phyloP scores from a whole-genome alignment of 2,113 vertebrate genomes.

The Saccopteryx bilineata region DNA sequence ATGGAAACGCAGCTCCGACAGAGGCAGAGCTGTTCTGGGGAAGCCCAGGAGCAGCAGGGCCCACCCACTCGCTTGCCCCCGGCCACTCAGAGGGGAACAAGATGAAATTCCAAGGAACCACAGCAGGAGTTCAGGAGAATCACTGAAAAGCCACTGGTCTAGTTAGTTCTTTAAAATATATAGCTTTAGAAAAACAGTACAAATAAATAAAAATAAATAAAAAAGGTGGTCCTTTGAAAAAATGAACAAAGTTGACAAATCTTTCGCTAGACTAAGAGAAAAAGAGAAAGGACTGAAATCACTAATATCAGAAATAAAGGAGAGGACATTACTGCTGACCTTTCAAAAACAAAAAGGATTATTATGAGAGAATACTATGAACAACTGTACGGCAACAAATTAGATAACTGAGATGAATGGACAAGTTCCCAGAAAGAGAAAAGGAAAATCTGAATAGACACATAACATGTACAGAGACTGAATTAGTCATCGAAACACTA shows the following conservation, averaged over 20 bases:
- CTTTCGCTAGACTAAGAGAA: neutral
- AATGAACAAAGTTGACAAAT: neutral
- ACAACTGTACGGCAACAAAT: neutral
- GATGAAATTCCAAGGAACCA: neutral
- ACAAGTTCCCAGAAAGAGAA: neutral
- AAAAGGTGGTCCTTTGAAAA: neutral
- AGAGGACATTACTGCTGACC: too few species aligned
- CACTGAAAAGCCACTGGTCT: too few species aligned
- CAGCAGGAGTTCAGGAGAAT: too few species aligned
- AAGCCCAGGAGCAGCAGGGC: neutral
- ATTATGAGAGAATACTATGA: too few species aligned
- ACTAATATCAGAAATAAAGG: too few species aligned
- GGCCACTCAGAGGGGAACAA: neutral
- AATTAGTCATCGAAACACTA: neutral
- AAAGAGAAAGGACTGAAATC: neutral
- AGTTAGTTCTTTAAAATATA: neutral
- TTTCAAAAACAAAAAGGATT: neutral
- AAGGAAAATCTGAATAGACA: neutral
- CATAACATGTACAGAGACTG: neutral
- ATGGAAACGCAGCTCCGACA: accelerated
- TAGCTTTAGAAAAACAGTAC: neutral
- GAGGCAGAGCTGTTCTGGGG: neutral
- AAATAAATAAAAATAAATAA: neutral
- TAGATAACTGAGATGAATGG: neutral
- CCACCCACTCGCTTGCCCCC: accelerated